Conservation (phyloP, 2,888 invertebrate species). For the Spodoptera exigua region DNA sequence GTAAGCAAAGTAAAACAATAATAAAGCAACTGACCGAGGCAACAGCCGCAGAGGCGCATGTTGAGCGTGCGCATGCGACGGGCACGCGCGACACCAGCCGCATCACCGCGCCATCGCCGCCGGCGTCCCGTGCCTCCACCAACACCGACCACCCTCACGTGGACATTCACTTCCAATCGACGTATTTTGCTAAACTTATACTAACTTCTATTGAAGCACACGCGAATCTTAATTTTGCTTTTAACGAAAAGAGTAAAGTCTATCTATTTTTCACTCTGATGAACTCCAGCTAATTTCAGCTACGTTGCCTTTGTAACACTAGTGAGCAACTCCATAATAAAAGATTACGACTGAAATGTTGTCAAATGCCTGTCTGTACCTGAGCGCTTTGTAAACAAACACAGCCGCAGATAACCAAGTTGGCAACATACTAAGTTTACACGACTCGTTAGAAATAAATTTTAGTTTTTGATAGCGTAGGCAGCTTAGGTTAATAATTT, state of each 20-base stretch:
- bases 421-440: constrained; percentile 69
- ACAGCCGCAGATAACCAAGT: constrained; percentile 72
- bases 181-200: constrained; percentile 72
- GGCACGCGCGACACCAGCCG: constrained; percentile 72
- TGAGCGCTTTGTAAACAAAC: constrained; percentile 76
- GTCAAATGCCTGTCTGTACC: constrained; percentile 64
- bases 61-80: constrained; percentile 76
- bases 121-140: constrained; percentile 63
- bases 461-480: constrained; percentile 53
- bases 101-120: constrained; percentile 79
- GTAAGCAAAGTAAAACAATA: constrained; percentile 36
- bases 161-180: constrained; percentile 79
- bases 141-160: constrained; percentile 78
- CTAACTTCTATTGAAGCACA: constrained; percentile 40
- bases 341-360: constrained; percentile 65
- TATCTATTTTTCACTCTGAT: constrained; percentile 12
- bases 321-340: constrained; percentile 47
- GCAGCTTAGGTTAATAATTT: constrained; percentile 53
- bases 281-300: constrained; percentile 22
- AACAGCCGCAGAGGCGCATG: constrained; percentile 88
- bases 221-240: constrained; percentile 43
- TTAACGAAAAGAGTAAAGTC: background rate
- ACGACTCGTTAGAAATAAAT: constrained; percentile 63
- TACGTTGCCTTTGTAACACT: constrained; percentile 41
- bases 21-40: constrained; percentile 79